Evolutionary conservation across 2,888 invertebrate species (phyloP).

Genomic region (Cataglyphis cursor): DNA sequence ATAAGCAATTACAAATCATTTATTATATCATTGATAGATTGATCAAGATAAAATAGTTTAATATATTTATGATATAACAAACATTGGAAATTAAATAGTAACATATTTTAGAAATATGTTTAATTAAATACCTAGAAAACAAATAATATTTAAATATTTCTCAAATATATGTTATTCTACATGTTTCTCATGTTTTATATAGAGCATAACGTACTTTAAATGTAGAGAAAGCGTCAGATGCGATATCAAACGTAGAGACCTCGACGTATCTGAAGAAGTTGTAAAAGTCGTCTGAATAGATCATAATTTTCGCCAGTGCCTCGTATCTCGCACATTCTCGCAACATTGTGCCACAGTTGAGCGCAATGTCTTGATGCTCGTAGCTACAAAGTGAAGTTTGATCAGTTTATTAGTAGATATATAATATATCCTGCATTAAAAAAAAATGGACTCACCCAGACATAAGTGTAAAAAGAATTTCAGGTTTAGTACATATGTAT

Average conservation of each 20-base stretch:
- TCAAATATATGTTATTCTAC: constrained; percentile 47
- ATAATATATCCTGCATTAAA: neutral
- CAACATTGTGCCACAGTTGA: constrained; percentile 99
- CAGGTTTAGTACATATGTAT: constrained; percentile 98
- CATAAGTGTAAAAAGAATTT: constrained; percentile 98
- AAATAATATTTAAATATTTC: constrained; percentile 21
- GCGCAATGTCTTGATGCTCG: constrained; percentile 99
- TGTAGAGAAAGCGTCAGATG: constrained; percentile 99
- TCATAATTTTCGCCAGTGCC: constrained; percentile 99
- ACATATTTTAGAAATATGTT: neutral
- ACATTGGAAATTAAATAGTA: neutral
- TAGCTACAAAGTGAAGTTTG: constrained; percentile 90
- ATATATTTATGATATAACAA: constrained; percentile 29
- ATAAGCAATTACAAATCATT: constrained; percentile 72
- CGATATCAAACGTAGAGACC: constrained; percentile 99
- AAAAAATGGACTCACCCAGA: constrained; percentile 91
- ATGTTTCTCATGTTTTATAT: constrained; percentile 49
- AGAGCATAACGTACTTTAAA: constrained; percentile 93
- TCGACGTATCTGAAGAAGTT: constrained; percentile 99
- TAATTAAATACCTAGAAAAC: neutral
- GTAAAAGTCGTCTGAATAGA: constrained; percentile 99
- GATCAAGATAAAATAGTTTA: neutral
- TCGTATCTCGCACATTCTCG: constrained; percentile 99
- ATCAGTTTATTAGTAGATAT: neutral
- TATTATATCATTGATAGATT: neutral